phyloP scores from a whole-genome alignment of 2,888 invertebrate species.

The Euphydryas editha region DNA sequence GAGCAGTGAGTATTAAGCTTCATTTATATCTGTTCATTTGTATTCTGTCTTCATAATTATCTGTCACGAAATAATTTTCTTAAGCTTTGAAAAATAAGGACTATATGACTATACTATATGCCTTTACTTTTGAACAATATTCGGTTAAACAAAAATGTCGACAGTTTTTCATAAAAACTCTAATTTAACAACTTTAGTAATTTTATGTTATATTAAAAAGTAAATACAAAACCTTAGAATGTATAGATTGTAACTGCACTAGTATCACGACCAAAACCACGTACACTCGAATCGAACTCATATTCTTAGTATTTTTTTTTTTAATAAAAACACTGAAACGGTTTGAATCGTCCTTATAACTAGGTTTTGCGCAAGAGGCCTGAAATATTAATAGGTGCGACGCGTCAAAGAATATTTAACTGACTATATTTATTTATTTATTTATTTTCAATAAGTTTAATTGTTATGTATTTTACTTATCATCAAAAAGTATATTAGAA shows the following conservation, averaged over 20 bases:
- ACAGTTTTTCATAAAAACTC: no score
- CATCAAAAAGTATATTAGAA: no score
- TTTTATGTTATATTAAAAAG: constrained; percentile 11
- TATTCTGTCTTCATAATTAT: no score
- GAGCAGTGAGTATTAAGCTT: no score
- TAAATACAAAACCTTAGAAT: constrained; percentile 60
- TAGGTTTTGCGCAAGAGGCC: constrained; percentile 66
- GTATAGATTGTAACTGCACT: constrained; percentile 57
- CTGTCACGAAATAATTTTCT: no score
- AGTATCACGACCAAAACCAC: constrained; percentile 58
- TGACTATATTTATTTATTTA: neutral
- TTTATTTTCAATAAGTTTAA: neutral
- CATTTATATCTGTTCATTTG: no score
- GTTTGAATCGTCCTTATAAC: constrained; percentile 71
- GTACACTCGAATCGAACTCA: constrained; percentile 64
- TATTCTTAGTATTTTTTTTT: constrained; percentile 65
- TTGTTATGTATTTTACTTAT: neutral
- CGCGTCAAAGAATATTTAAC: constrained; percentile 55
- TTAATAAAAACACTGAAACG: constrained; percentile 59
- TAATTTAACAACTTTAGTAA: no score
- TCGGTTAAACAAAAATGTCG: no score
- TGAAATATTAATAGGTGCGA: constrained; percentile 60
- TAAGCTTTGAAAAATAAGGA: no score
- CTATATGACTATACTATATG: no score
- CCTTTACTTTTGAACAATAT: neutral